Conservation (phyloP, 1,140 invertebrate species). For the Cotesia vestalis region DNA sequence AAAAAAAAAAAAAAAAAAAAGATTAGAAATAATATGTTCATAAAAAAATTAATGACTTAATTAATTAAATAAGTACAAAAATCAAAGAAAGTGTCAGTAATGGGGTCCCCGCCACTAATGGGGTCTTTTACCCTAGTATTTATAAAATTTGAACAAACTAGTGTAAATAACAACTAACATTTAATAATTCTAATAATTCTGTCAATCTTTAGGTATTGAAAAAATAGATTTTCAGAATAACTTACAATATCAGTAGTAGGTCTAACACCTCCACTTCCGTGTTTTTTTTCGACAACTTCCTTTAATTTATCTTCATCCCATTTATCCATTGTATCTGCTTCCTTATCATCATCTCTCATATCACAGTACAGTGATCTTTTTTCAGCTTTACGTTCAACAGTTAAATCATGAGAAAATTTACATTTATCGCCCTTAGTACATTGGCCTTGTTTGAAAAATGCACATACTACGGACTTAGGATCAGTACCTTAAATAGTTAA, state of each 20-base stretch:
- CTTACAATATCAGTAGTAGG: slow-evolving; percentile 88
- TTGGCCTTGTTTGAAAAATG: slow-evolving; percentile 97
- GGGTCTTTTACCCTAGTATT: no score
- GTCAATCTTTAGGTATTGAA: no score
- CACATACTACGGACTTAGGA: slow-evolving; percentile 98
- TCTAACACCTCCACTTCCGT: slow-evolving; percentile 75
- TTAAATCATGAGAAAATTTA: slow-evolving; percentile 98
- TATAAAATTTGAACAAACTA: no score
- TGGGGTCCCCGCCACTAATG: no score
- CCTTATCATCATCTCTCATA: slow-evolving; percentile 79
- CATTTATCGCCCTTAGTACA: slow-evolving; percentile 98
- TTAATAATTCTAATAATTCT: no score
- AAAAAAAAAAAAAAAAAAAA: no score
- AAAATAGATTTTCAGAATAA: slow-evolving; percentile 21
- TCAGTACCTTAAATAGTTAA: slow-evolving; percentile 81
- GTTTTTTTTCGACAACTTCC: slow-evolving; percentile 97
- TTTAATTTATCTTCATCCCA: slow-evolving; percentile 96
- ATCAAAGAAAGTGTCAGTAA: no score
- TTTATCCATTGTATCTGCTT: slow-evolving; percentile 87
- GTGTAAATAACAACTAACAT: no score
- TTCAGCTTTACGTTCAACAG: slow-evolving; percentile 92
- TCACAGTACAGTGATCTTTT: slow-evolving; percentile 96
- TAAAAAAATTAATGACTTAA: no score
- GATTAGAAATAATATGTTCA: no score
- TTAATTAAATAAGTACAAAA: no score